Evolutionary conservation across 2,888 invertebrate species (phyloP).

Genomic region (Sphaeridia pumilis): DNA sequence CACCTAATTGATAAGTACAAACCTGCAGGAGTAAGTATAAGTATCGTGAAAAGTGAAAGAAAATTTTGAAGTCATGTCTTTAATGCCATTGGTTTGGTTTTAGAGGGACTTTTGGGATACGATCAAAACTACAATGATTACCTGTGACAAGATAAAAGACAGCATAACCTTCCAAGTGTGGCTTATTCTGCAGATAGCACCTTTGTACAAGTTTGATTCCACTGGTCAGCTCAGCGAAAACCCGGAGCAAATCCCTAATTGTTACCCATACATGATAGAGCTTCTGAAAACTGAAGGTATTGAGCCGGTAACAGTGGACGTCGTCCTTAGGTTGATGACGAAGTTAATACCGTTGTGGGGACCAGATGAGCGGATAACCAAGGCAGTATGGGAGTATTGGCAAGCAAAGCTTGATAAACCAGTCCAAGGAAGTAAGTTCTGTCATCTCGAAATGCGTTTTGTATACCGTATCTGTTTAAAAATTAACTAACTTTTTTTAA

Average conservation of each 20-base stretch:
- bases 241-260: conserved; percentile 6
- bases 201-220: conserved; percentile 18
- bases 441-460: background rate
- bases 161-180: conserved; percentile 25
- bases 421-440: background rate
- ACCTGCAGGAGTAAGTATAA: conserved; percentile 17
- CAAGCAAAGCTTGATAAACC: background rate
- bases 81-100: background rate
- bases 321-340: too few species aligned
- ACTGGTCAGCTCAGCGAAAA: conserved; percentile 19
- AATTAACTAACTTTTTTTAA: background rate
- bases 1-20: conserved; percentile 40
- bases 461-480: background rate
- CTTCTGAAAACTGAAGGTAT: conserved; percentile 13
- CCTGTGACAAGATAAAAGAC: conserved; percentile 1
- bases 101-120: conserved; percentile 27
- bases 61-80: conserved; percentile 1
- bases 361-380: background rate
- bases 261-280: conserved; percentile 19
- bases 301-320: too few species aligned
- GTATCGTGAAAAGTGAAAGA: background rate
- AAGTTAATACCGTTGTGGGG: background rate
- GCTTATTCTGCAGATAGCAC: conserved; percentile 23
- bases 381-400: background rate
- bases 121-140: background rate